Evolutionary conservation across 2,113 vertebrate species (phyloP), one percentile per base, ranked within the genome.

Genomic region (Eurystomus gularis): DNA sequence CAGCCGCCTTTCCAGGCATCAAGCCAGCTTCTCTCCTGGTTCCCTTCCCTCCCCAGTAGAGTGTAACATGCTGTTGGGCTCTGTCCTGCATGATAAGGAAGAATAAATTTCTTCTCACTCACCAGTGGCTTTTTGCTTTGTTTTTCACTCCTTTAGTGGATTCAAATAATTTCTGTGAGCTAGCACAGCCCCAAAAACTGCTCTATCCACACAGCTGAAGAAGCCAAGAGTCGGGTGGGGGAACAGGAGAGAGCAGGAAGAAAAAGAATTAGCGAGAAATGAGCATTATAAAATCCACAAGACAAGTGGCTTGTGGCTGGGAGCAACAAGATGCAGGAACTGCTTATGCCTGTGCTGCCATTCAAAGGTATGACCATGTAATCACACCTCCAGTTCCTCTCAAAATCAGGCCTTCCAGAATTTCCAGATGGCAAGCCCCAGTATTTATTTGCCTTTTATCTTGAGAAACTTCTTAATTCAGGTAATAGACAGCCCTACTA

Each of bases 111-210:
- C 21, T 25, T 81, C 70, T 42, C 14, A 4, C n/a, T 76, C 49
- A 65, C 10, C 28, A 40, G 0, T 19, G 0, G 1, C 49, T 48
- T 76, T 68, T 57, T 8, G 3, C 39, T 79, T 85, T 76, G 24
- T 61, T 93, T 90, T 90, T 65, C 2, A 46, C 16, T 39, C 44
- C 31, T 61, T 92, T 21, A 39, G 66, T 68, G 66, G 12, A 62
- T 68, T 85, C 51, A 91, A 90, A 44, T 55, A 35, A 65, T 75
- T 79, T 90, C 33, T 39, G 28, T 70, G 31, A 79, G 52, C 42
- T 3, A 7, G 35, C 26, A n/a, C 29, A 82, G 44, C 29, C 42
- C 17, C 75, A 85, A 57, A 82, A 79, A 76, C 48, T 64, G 35
- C 70, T 78, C 55, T n/a, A 25, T 73, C 28, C 54, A 62, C 57